Base-by-base conservation (phyloP, 2,113 vertebrate species). In the Chiloscyllium plagiosum region DNA sequence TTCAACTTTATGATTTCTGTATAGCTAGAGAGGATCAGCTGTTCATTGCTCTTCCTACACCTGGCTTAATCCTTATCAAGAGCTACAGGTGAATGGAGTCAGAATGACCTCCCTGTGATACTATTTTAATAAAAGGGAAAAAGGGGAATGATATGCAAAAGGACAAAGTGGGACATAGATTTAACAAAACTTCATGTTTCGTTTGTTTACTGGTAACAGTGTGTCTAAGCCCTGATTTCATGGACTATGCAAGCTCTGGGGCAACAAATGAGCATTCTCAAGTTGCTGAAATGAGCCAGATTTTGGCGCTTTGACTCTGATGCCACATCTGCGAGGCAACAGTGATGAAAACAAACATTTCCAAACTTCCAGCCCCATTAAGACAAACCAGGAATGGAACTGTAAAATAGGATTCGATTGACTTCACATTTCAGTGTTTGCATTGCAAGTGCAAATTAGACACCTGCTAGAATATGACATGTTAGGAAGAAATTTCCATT, bases 401-500 rank as follows among this genome's bases (percentile, higher is more conserved):
- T 22, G 37, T 20, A 42, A n/a, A 83, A 83, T 83, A 83, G 33
- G 17, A 87, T 52, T 87, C 83, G 47, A 8, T 29, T 87, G 85
- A 52, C 24, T 52, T 0, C 22, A 47, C 42, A 10, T 12, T 52
- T 52, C 85, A 29, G 37, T 52, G 42, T 22, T 7, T 4, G 26
- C 8, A 52, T 87, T 87, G 85, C 3, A 8, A 87, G 85, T 47
- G 47, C 42, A 86, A 24, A 47, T 26, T 87, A 24, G 47, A 47
- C 42, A 52, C 7, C 6, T 52, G 85, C 24, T 87, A 50, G 19
- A 52, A 13, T 52, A 26, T 87, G 52, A 22, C 17, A 42, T 42
- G 47, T 83, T n/a, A 80, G 76, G 76, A 80, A n/a, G 76, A n/a
- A n/a, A 80, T 80, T 80, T n/a, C 12, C 80, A 83, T 83, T 83